Evolutionary conservation across 2,797 vertebrate species (phyloP).

Genomic region (Aulostomus chinensis): DNA sequence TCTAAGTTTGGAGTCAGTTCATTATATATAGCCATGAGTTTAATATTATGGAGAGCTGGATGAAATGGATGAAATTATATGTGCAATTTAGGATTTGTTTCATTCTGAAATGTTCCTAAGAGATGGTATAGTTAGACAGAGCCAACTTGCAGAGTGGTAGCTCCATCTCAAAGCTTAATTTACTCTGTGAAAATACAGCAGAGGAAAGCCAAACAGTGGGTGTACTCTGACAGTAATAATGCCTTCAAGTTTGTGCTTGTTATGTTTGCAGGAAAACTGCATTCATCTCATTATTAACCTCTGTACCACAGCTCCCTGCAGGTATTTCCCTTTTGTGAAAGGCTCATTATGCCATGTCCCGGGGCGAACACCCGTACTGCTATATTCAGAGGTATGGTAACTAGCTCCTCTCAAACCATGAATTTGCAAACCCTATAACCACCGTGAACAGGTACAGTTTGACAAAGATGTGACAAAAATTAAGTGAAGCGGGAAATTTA

Average conservation of each 20-base stretch:
- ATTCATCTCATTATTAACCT: too few species aligned
- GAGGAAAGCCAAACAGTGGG: constrained; percentile 13
- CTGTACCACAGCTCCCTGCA: too few species aligned
- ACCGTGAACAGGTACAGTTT: too few species aligned
- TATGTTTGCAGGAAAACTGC: constrained; percentile 8
- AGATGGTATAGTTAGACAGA: constrained; percentile 3
- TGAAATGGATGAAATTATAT: neutral
- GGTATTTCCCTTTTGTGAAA: neutral
- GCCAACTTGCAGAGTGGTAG: constrained; percentile 2
- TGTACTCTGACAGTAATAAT: constrained; percentile 10
- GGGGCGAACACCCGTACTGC: too few species aligned
- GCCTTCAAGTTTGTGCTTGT: constrained; percentile 15
- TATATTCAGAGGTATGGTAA: too few species aligned
- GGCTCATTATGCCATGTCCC: too few species aligned
- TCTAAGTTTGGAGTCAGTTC: neutral
- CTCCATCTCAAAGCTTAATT: constrained; percentile 5
- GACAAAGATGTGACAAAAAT: too few species aligned
- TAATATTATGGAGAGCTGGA: neutral
- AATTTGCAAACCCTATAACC: too few species aligned
- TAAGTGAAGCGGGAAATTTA: too few species aligned
- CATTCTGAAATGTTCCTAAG: constrained; percentile 2
- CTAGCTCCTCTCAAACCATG: too few species aligned
- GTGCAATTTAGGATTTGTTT: neutral
- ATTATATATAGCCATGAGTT: too few species aligned
- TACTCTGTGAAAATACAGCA: constrained; percentile 5